Base-by-base conservation (phyloP, 2,797 vertebrate genomes). In the Parauchenoglanis ngamensis region DNA sequence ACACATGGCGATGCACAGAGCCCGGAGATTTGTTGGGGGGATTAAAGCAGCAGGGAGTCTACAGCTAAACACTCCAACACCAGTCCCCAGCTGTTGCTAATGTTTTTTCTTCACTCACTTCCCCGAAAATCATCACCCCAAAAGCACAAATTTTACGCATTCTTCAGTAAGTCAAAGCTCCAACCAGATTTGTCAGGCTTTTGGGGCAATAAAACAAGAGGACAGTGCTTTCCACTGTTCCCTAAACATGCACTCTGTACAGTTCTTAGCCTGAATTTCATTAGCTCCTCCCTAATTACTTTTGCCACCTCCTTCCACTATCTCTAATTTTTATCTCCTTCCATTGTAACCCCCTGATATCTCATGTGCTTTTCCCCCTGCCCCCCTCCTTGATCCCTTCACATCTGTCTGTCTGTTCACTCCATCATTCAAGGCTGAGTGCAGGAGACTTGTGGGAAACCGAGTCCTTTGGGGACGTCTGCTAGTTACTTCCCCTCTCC, bases 391-490 rank as follows among this genome's bases (percentile, higher is more conserved):
- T 68, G 23, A 52, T 82, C 63, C 61, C 56, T 87, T 87, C 57
- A 86, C 81, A 88, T 89, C 59, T 88, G 81, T 65, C 72, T 78
- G 57, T 85, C 83, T 87, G 77, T 52, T 84, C 17, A 65, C 87
- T 86, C 87, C 80, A 89, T 88, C 89, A 86, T 63, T 73, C 23
- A 77, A 40, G 56, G 56, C 72, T 83, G 84, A 89, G 83, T 76
- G 86, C 67, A 86, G 86, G 83, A 92, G 88, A 84, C 92, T 92
- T 90, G 63, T 90, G 91, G 91, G 91, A 92, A 89, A 90, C 88
- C 46, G 82, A 91, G 92, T 89, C 88, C 90, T 56, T 87, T 91
- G 88, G 90, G 85, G 77, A 90, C 61, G 75, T 88, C 88, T 87
- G 90, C 89, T 89, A 90, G 92, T 92, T 88, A 88, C n/a, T 90